A percentile compares a stretch with the other conserved stretches of the same genome.
Evolutionary conservation across 2,113 vertebrate genomes (phyloP).

Genomic region (Erinaceus europaeus): DNA sequence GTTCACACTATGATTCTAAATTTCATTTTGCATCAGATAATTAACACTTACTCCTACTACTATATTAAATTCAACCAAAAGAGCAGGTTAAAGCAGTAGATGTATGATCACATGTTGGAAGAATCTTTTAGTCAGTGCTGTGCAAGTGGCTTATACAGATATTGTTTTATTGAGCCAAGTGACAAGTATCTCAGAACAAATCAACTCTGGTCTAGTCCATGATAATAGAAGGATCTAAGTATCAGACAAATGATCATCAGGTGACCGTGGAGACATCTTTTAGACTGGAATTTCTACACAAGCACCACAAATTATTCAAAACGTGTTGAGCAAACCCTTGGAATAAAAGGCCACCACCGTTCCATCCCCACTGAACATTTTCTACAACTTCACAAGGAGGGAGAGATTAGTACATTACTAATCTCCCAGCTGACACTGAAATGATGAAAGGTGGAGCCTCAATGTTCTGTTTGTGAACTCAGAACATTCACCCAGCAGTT

Average conservation of each 20-base stretch:
- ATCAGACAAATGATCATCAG: not conserved
- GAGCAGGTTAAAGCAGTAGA: not conserved
- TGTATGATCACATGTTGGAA: not conserved
- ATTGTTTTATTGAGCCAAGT: not conserved
- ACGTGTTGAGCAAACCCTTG: not conserved
- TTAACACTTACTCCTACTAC: not conserved
- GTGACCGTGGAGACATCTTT: not conserved
- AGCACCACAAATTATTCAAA: not conserved
- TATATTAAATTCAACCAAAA: not conserved
- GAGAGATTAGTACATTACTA: not conserved
- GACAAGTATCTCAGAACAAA: not conserved
- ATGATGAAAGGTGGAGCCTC: not conserved
- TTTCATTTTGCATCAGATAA: not conserved
- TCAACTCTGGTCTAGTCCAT: not conserved
- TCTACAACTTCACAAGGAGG: not conserved
- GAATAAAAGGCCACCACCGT: conserved; percentile 55
- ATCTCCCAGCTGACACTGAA: not conserved
- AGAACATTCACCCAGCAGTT: not conserved
- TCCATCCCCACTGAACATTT: not conserved
- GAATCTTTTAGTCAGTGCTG: too few species aligned
- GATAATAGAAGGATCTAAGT: not conserved
- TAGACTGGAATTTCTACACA: not conserved
- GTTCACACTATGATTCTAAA: not conserved
- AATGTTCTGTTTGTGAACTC: not conserved
- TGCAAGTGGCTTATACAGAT: too few species aligned